These are phyloP conservation scores for Hybognathus amarus DNA, from an alignment of 2,797 vertebrate species.

Conservation along the genomic window DNA sequence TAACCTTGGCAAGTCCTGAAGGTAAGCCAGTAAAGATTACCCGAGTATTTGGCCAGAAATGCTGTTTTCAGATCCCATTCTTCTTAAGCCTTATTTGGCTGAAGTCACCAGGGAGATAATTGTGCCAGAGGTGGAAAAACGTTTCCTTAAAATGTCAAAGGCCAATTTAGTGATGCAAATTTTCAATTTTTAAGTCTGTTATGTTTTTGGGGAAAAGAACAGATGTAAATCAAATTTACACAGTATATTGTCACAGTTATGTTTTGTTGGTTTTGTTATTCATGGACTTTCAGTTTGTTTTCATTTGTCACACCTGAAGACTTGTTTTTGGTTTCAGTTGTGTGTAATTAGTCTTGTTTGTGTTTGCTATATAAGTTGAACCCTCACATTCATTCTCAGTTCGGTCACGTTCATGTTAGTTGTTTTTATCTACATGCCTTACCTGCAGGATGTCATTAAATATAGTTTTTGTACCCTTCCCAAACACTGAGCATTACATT, in stretches of 20 bases:
- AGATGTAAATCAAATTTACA: neutral
- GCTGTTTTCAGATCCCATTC: neutral
- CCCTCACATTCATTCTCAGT: no score
- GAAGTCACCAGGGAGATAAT: conserved; percentile 15
- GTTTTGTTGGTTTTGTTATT: no score
- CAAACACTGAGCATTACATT: neutral
- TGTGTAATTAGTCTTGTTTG: no score
- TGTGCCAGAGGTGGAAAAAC: neutral
- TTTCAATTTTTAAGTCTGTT: neutral
- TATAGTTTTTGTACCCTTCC: neutral
- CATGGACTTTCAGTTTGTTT: no score
- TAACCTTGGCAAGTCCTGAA: conserved; percentile 27
- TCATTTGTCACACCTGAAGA: no score
- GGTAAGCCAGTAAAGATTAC: conserved; percentile 23
- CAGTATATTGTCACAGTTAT: no score
- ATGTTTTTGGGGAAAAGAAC: neutral
- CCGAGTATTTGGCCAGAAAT: neutral
- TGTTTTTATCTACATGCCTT: no score
- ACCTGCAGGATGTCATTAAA: neutral
- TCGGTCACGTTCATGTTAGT: no score
- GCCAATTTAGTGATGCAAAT: neutral
- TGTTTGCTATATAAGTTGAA: no score
- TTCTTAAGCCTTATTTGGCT: conserved; percentile 15
- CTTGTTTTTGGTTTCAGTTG: no score
- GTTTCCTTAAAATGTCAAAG: neutral